Conservation (phyloP, 2,113 vertebrate genomes). For the Malurus cyaneus region DNA sequence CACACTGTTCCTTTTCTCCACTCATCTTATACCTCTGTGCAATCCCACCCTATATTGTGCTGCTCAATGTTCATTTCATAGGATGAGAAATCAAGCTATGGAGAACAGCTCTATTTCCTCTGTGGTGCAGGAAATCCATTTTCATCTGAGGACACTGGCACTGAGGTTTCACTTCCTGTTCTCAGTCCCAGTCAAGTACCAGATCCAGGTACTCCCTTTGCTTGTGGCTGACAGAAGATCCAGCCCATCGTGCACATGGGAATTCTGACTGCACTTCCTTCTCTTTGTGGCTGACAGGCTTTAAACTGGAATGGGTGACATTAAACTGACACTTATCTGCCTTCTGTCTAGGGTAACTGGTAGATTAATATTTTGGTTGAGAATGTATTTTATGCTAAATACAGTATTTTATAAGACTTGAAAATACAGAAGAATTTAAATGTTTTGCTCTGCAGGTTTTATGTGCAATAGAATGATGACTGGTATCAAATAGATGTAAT, state of each 20-base stretch:
- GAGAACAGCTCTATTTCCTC: not conserved
- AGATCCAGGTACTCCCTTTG: not conserved
- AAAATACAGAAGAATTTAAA: not conserved
- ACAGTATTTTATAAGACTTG: not conserved
- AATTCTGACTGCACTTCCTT: not conserved
- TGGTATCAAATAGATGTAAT: slow-evolving; percentile 40
- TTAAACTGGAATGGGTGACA: not conserved
- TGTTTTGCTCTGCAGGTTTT: slow-evolving; percentile 42
- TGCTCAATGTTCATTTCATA: not conserved
- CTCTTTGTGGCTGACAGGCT: not conserved
- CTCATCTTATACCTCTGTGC: not conserved
- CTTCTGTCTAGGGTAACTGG: not conserved
- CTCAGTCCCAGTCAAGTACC: not conserved
- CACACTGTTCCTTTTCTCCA: not conserved
- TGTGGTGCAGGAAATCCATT: not conserved
- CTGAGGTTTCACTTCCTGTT: not conserved
- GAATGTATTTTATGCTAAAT: slow-evolving; percentile 28
- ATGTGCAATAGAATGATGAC: slow-evolving; percentile 46
- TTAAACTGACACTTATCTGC: slow-evolving; percentile 23
- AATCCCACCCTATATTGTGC: not conserved
- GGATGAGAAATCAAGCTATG: not conserved
- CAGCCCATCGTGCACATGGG: rapidly evolving
- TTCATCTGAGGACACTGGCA: not conserved
- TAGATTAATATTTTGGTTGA: slow-evolving; percentile 18
- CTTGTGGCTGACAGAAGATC: not conserved